A percentile compares a stretch with the other conserved stretches of the same genome.
These are phyloP conservation scores for Herpetotheres cachinnans DNA, from an alignment of 2,113 vertebrate species.

Conservation along the genomic window DNA sequence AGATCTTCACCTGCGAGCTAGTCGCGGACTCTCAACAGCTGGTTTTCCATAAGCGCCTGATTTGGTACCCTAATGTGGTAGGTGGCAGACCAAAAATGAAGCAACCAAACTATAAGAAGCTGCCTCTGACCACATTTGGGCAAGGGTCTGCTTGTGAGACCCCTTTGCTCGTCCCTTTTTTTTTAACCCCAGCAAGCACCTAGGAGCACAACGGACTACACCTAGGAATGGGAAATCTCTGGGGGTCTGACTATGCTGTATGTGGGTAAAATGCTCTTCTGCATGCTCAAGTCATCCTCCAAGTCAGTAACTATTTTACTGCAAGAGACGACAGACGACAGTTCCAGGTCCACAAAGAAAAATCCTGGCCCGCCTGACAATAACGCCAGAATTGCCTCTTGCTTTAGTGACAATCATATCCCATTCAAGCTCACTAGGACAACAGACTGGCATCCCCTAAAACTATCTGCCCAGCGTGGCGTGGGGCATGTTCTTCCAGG, in stretches of 20 bases:
- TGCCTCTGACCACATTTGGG: neutral
- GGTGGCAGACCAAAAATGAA: neutral
- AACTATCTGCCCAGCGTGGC: neutral
- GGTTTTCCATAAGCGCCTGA: neutral
- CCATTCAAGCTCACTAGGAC: neutral
- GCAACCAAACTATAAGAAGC: neutral
- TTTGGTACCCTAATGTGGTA: fast-evolving
- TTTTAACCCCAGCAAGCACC: neutral
- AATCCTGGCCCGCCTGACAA: neutral
- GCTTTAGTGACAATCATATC: neutral
- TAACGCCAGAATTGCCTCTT: neutral
- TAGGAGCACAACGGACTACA: neutral
- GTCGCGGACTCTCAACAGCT: neutral
- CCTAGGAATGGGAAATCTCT: neutral
- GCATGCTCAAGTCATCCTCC: no score
- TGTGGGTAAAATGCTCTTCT: neutral
- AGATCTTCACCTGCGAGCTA: neutral
- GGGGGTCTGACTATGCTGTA: neutral
- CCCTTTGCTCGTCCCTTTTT: neutral
- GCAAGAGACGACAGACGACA: neutral
- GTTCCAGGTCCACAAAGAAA: neutral
- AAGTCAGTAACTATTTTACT: neutral
- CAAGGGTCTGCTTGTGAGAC: neutral
- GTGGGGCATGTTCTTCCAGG: neutral
- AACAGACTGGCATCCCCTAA: neutral